These are phyloP conservation scores for Dexiosoma caninum DNA, from an alignment of 2,888 invertebrate species.

Conservation along the genomic window DNA sequence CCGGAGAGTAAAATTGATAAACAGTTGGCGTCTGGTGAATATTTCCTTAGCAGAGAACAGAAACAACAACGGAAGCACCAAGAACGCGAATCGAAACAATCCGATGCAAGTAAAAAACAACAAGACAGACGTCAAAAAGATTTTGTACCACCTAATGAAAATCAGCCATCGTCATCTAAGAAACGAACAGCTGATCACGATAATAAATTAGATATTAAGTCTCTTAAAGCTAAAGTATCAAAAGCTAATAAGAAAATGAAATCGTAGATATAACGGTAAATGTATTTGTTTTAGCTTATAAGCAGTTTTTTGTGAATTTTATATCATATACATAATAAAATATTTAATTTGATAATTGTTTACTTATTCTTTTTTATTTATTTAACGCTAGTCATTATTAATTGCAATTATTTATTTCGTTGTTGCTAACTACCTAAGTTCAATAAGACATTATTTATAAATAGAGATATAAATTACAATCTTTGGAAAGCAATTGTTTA, in stretches of 20 bases:
- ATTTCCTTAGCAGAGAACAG: conserved; percentile 93
- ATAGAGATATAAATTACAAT: too few relatives aligned
- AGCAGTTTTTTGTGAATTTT: too few relatives aligned
- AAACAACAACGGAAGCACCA: conserved; percentile 84
- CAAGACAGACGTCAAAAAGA: conserved; percentile 88
- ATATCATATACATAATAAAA: too few relatives aligned
- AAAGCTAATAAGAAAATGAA: conserved; percentile 80
- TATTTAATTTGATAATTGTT: too few relatives aligned
- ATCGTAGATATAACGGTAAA: conserved; percentile 14
- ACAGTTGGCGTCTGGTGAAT: conserved; percentile 96
- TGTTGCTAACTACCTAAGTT: too few relatives aligned
- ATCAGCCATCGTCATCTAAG: conserved; percentile 45
- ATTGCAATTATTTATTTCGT: too few relatives aligned
- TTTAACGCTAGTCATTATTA: too few relatives aligned
- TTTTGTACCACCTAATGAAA: conserved; percentile 89
- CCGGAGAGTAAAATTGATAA: conserved; percentile 95
- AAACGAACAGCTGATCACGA: conserved; percentile 65
- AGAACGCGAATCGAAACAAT: conserved; percentile 88
- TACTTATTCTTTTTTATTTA: too few relatives aligned
- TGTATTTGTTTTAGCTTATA: neutral
- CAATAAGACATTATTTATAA: too few relatives aligned
- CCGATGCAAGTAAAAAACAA: conserved; percentile 84
- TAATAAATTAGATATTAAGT: conserved; percentile 82
- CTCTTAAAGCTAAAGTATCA: conserved; percentile 87
- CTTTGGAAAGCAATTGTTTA: too few relatives aligned